A percentile compares a stretch with the other conserved stretches of the same genome.
Evolutionary conservation across 2,113 vertebrate species (phyloP).

Genomic region (Macquaria australasica): DNA sequence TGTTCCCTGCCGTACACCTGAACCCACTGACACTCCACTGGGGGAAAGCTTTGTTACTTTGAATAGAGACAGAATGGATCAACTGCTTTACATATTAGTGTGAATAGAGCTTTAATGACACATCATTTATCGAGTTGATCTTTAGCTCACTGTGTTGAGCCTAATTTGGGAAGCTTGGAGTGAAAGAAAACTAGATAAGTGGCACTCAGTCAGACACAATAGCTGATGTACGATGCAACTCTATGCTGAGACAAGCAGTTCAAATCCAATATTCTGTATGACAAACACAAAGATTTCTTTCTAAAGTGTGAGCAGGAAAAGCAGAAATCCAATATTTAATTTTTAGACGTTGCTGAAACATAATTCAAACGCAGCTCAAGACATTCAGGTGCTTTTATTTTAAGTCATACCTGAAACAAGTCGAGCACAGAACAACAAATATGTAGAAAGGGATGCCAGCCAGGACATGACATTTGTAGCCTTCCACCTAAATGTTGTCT

Average conservation of each 20-base stretch:
- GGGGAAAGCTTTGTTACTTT: conserved; percentile 15
- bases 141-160: background rate
- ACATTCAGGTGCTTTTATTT: background rate
- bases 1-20: conserved; percentile 31
- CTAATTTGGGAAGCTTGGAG: conserved; percentile 3
- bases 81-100: background rate
- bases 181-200: conserved; percentile 12
- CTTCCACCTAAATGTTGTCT: background rate
- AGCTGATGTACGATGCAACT: background rate
- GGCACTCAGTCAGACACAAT: background rate
- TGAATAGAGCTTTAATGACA: conserved; percentile 15
- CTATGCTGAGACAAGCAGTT: conserved; percentile 5
- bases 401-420: background rate
- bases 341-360: background rate
- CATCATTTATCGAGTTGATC: conserved; percentile 20
- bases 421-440: too few relatives aligned
- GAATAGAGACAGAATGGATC: background rate
- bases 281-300: background rate
- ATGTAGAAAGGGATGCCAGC: background rate
- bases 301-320: background rate
- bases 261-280: background rate
- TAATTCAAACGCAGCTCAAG: background rate
- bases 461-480: too few relatives aligned
- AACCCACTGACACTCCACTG: conserved; percentile 37
- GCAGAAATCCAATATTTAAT: background rate